Evolutionary conservation across 2,888 invertebrate species (phyloP), one percentile per base, ranked within the genome.

Genomic region (Drosophila lutescens): DNA sequence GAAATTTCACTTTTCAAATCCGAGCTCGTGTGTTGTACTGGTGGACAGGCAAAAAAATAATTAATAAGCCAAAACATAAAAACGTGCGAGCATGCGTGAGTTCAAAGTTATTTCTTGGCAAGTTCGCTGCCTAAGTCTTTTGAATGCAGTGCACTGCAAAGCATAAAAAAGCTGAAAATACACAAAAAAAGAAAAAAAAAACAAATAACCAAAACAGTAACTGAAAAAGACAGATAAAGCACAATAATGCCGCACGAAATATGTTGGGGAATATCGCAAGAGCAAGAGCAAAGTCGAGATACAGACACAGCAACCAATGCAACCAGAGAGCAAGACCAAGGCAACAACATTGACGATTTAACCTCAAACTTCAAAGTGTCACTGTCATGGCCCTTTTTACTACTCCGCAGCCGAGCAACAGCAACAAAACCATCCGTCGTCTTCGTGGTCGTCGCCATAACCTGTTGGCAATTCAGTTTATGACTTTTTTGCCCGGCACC

Each of bases 321-420:
- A 73, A 44, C 66, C 49, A 50, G 61, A 61, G 53, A 62, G 62
- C 59, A 65, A 56, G 44, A 72, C 43, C 61, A 74, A 63, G 65
- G 55, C 77, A 78, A 65, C 71, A 77, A 72, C 85, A 87, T 78
- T 83, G 87, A 81, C 76, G 78, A 80, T 82, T 82, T 84, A 90
- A 90, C 90, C 90, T 90, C 90, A 89, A 90, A 90, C 90, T 90
- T 89, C 88, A 89, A 84, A 90, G 87, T 90, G 90, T 90, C 90
- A 90, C 90, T 90, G 90, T 90, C 90, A 90, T 89, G 90, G 90
- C 90, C 90, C 90, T 90, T 90, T 89, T 90, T 90, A 87, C 87
- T 74, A 71, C 80, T 72, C 70, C 71, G 63, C 71, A 70, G 73
- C 68, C 67, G 61, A 26, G 60, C 49, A 26, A n/a, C 56, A 66